A percentile compares a stretch with the other conserved stretches of the same genome.
Conservation (phyloP, 2,797 vertebrate genomes). For the Cuniculus paca region DNA sequence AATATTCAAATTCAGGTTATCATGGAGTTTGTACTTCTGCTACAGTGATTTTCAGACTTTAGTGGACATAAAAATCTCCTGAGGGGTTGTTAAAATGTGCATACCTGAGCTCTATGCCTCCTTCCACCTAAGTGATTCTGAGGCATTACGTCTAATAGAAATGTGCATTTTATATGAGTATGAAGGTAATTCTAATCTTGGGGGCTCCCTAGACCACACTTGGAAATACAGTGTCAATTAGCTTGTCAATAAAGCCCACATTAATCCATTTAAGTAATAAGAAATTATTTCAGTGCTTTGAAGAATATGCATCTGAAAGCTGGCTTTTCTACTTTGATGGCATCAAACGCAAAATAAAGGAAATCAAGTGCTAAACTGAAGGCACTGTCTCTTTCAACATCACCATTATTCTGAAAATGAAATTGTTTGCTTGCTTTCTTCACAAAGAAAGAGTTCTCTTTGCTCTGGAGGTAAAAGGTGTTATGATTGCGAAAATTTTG, state of each 20-base stretch:
- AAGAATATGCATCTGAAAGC: constrained; percentile 44
- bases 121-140: not conserved
- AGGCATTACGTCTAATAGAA: constrained; percentile 24
- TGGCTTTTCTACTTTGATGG: constrained; percentile 62
- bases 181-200: constrained; percentile 25
- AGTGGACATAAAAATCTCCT: constrained; percentile 7
- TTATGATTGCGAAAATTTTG: constrained; percentile 73
- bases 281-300: constrained; percentile 62
- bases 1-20: constrained; percentile 33
- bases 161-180: constrained; percentile 11
- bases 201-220: not conserved
- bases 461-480: constrained; percentile 75
- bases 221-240: constrained; percentile 55
- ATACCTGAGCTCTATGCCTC: not conserved
- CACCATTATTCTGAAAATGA: constrained; percentile 63
- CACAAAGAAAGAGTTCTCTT: constrained; percentile 75
- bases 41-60: constrained; percentile 31
- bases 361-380: constrained; percentile 56
- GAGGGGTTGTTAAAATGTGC: not conserved
- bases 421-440: constrained; percentile 64
- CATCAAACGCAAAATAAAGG: constrained; percentile 55
- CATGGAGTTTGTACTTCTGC: constrained; percentile 26
- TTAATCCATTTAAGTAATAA: constrained; percentile 33
- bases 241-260: constrained; percentile 44
- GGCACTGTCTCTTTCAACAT: constrained; percentile 68